A percentile compares a stretch with the other conserved stretches of the same genome.
These are phyloP conservation scores for Brachypalpus laphriformis DNA, from an alignment of 2,888 invertebrate genomes.

Conservation along the genomic window DNA sequence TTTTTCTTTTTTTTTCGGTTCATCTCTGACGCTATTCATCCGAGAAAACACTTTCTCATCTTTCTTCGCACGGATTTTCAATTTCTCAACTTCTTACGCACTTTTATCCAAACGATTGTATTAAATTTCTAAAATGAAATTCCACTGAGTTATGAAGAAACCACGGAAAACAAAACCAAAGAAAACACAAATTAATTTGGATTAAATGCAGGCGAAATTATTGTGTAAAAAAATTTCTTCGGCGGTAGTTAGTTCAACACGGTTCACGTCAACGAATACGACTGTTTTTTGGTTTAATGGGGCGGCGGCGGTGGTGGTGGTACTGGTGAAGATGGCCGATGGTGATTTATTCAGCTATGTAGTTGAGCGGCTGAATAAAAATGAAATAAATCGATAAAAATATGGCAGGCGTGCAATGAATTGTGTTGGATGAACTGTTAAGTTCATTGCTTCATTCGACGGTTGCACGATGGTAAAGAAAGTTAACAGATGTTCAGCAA, in stretches of 20 bases:
- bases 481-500: not conserved
- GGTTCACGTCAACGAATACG: slow-evolving; percentile 67
- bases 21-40: slow-evolving; percentile 38
- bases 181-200: slow-evolving; percentile 16
- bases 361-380: slow-evolving; percentile 41
- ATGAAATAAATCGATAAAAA: slow-evolving; percentile 66
- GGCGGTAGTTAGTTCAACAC: slow-evolving; percentile 59
- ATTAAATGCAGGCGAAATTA: slow-evolving; percentile 52
- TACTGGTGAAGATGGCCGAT: slow-evolving; percentile 57
- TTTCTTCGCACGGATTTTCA: slow-evolving; percentile 33
- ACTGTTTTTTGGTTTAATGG: slow-evolving; percentile 50
- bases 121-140: slow-evolving; percentile 32
- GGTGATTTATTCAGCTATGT: slow-evolving; percentile 51
- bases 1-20: slow-evolving; percentile 24
- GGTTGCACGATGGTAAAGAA: slow-evolving; percentile 15
- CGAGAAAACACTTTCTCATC: slow-evolving; percentile 66
- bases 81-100: slow-evolving; percentile 57
- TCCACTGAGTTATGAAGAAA: slow-evolving; percentile 49
- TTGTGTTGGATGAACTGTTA: not conserved
- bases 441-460: slow-evolving; percentile 5
- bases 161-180: slow-evolving; percentile 26
- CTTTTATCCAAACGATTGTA: slow-evolving; percentile 56
- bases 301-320: slow-evolving; percentile 51
- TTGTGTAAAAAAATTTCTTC: slow-evolving; percentile 40
- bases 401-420: slow-evolving; percentile 28